Evolutionary conservation across 2,888 invertebrate genomes (phyloP), one percentile per base, ranked within the genome.

Genomic region (Periphyllus acericola): DNA sequence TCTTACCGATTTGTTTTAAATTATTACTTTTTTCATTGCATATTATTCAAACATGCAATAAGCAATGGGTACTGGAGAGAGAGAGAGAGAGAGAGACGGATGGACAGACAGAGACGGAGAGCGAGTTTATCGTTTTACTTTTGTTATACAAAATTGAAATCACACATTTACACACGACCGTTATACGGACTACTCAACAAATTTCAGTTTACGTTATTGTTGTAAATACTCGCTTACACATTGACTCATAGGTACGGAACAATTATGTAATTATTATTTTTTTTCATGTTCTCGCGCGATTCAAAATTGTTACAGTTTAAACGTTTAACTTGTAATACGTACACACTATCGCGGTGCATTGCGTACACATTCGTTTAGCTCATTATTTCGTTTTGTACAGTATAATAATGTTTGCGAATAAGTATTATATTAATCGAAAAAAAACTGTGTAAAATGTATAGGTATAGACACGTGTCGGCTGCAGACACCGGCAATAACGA

Each of bases 231-330:
- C 46, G 14, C 14, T 11, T 55, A 60, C 60, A 60, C 21, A 71
- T 71, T 71, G 71, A 71, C 71, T 71, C 71, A 71, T 17, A 71
- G 60, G 60, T 60, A 60, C 5, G 21, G 60, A 29, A 71, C 3
- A 71, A 78, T 78, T 78, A 52, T 55, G 79, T 55, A 79, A 79
- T 60, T 55, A 60, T 55, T 25, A 79, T 55, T 79, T 78, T 79
- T 78, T 52, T 21, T 29, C 32, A n/a, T n/a, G n/a, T n/a, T n/a
- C n/a, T n/a, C n/a, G n/a, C 52, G 14, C 46, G 14, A 14, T 46
- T 55, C 14, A 21, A 11, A 79, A 25, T 60, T n/a, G n/a, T 34
- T n/a, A 25, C 55, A 25, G 46, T 46, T 46, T 46, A 46, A 46
- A 14, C 14, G 14, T 46, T 46, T 46, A 46, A 46, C 14, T 46